Base-by-base conservation (phyloP, 2,113 vertebrate species). In the Apteryx mantelli region DNA sequence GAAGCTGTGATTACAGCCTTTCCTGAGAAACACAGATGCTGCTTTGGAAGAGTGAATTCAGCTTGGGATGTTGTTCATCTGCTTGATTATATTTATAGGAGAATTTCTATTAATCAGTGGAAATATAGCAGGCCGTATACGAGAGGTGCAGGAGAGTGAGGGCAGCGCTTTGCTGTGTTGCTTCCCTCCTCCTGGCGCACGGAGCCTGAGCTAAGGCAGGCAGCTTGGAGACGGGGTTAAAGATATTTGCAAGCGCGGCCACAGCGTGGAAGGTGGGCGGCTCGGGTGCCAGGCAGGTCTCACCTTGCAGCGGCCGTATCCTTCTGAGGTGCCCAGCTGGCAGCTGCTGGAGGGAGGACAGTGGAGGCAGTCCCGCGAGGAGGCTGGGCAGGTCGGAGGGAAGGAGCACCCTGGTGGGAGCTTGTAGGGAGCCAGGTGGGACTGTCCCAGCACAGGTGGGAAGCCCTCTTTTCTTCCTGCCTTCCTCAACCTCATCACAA, bases 71-170 rank as follows among this genome's bases (percentile, higher is more conserved):
- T 82, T 89, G 20, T 86, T 96, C 76, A 46, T 64, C 79, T 93
- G 64, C 68, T 84, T 87, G 48, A 87, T 80, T 82, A 17, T 69
- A 50, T 85, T 91, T 82, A 40, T 76, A 63, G 56, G 28, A 79
- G 26, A 52, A 76, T 73, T 83, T 65, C 60, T 88, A 20, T 64
- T 84, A 58, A 89, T 86, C 38, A 22, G 26, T 36, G 42, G 46
- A 69, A 76, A 11, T 68, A 60, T 0, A 0, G 40, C 52, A 81
- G 0, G 1, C 77, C 36, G 30, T 0, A 0, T 52, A 10, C 52
- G 90, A 93, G 36, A 36, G 55, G 81, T 42, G 26, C 5, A 11
- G 80, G 69, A 89, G 55, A 76, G 34, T 7, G 34, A 83, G 36
- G 14, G 16, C 12, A 86, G 69, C 0, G 1, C n/a, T 46, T 74